A percentile compares a stretch with the other conserved stretches of the same genome.
phyloP scores from a whole-genome alignment of 2,113 vertebrate genomes.

The Empidonax traillii region DNA sequence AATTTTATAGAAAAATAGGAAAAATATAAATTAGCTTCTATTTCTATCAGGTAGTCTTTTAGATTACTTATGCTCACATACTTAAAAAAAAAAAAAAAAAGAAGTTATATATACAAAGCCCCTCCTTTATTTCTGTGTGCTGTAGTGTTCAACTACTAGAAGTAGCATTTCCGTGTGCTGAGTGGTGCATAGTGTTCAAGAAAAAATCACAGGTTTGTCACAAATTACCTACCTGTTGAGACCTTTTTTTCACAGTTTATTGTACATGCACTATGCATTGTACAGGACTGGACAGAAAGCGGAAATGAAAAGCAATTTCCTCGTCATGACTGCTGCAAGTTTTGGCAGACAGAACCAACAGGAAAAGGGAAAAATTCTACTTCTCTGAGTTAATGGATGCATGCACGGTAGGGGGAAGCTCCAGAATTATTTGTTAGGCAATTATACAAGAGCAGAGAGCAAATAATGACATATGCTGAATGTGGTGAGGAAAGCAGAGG shows the following conservation, averaged over 20 bases:
- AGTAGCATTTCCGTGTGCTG: too few species aligned
- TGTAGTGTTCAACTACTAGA: too few species aligned
- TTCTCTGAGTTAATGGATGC: background rate
- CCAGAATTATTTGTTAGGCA: background rate
- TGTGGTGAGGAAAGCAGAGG: background rate
- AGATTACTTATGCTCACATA: background rate
- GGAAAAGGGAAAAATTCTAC: background rate
- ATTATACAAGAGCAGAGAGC: background rate
- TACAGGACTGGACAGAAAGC: background rate
- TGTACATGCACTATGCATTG: background rate
- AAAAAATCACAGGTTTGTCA: background rate
- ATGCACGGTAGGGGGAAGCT: background rate
- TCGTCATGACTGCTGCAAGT: background rate
- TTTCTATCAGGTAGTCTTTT: background rate
- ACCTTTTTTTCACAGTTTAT: background rate
- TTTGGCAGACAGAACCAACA: background rate
- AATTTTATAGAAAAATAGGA: background rate
- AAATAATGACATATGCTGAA: background rate
- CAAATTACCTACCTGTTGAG: background rate
- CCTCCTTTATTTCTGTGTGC: background rate
- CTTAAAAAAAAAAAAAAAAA: background rate
- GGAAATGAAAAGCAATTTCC: background rate
- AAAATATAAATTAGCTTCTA: background rate
- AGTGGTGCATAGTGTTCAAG: background rate
- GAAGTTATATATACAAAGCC: accelerated